A percentile compares a stretch with the other conserved stretches of the same genome.
phyloP scores from a whole-genome alignment of 2,888 invertebrate species.

The Atethmia centrago region DNA sequence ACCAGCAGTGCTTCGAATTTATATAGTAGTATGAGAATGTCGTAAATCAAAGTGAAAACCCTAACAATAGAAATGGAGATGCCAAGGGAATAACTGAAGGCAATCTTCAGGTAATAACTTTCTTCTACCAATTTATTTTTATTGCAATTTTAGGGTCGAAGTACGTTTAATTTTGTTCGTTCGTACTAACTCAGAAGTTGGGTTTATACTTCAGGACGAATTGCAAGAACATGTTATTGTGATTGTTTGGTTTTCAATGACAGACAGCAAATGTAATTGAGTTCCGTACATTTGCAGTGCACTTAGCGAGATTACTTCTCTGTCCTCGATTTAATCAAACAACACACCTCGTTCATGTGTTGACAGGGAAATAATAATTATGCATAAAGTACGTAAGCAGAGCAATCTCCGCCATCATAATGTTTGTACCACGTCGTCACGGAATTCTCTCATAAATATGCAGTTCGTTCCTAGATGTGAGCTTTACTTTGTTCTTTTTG shows the following conservation, averaged over 20 bases:
- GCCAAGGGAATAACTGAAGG: constrained; percentile 50
- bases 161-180: constrained; percentile 35
- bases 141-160: constrained; percentile 35
- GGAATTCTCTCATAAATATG: constrained; percentile 68
- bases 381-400: constrained; percentile 47
- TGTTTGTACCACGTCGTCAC: constrained; percentile 48
- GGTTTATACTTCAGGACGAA: constrained; percentile 11
- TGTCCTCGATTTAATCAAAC: constrained; percentile 37
- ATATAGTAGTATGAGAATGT: constrained; percentile 29
- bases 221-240: constrained; percentile 3
- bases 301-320: constrained; percentile 41
- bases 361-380: constrained; percentile 46
- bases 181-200: not conserved
- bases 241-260: constrained; percentile 20
- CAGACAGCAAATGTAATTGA: constrained; percentile 38
- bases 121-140: constrained; percentile 52
- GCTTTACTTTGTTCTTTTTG: constrained; percentile 48
- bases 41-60: constrained; percentile 46
- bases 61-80: constrained; percentile 50
- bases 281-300: constrained; percentile 26
- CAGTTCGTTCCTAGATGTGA: constrained; percentile 60
- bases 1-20: constrained; percentile 22
- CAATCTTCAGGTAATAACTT: constrained; percentile 57
- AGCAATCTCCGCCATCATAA: constrained; percentile 61
- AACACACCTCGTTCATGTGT: constrained; percentile 25